Evolutionary conservation across 2,888 invertebrate genomes (phyloP).

Genomic region (Polyploca ridens): DNA sequence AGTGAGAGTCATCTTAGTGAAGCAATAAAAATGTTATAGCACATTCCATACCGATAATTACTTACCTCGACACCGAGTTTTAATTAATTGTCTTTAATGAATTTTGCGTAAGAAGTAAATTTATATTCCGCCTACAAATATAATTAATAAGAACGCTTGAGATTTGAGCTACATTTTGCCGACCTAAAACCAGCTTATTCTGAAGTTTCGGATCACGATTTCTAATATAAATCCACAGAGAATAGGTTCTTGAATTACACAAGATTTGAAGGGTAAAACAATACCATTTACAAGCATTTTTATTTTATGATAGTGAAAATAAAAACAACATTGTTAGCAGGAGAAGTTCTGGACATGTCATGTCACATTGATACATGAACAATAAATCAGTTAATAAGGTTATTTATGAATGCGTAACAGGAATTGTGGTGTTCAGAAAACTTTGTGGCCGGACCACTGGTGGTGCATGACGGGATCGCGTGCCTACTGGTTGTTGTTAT

Average conservation of each 20-base stretch:
- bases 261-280: neutral
- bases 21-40: conserved; percentile 1
- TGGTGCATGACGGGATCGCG: conserved; percentile 60
- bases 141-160: neutral
- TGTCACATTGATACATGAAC: neutral
- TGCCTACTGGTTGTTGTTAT: conserved; percentile 55
- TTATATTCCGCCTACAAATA: neutral
- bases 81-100: conserved; percentile 4
- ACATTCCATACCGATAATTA: neutral
- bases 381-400: conserved; percentile 21
- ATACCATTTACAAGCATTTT: neutral
- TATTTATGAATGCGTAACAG: conserved; percentile 35
- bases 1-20: conserved; percentile 23
- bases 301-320: neutral
- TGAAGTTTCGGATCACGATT: neutral
- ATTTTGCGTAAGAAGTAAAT: neutral
- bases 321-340: neutral
- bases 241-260: neutral
- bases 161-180: neutral
- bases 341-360: neutral
- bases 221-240: neutral
- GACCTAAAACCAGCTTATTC: neutral
- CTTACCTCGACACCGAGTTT: neutral
- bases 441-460: conserved; percentile 37
- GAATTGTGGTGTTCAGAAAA: conserved; percentile 35